A percentile compares a stretch with the other conserved stretches of the same genome.
These are phyloP conservation scores for Indri indri DNA, from an alignment of 2,113 vertebrate species.

Conservation along the genomic window DNA sequence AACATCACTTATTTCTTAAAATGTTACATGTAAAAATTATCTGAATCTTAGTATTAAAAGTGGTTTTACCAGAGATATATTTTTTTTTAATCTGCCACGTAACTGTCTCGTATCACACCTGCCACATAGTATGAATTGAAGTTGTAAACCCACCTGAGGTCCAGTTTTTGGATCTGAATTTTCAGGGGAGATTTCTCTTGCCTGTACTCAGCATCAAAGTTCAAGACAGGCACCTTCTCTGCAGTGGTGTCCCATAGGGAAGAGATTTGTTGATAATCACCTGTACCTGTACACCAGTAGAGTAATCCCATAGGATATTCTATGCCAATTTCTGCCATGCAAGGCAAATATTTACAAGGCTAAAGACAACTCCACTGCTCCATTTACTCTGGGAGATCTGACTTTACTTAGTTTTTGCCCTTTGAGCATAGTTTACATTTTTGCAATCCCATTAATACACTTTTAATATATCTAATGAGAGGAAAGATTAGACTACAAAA, in stretches of 20 bases:
- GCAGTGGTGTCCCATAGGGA: not conserved
- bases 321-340: not conserved
- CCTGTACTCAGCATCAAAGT: not conserved
- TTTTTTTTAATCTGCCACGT: not conserved
- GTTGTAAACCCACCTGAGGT: not conserved
- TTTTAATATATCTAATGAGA: not conserved
- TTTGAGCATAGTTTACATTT: not conserved
- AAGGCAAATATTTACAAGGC: not conserved
- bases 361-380: not conserved
- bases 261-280: not conserved
- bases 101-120: not conserved
- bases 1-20: not conserved
- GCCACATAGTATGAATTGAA: not conserved
- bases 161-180: not conserved
- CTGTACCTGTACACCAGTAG: not conserved
- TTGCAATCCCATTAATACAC: not conserved
- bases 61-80: not conserved
- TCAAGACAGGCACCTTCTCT: not conserved
- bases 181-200: not conserved
- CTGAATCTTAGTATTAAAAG: not conserved
- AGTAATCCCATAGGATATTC: not conserved
- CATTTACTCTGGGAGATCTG: not conserved
- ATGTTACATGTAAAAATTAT: not conserved
- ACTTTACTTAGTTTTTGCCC: not conserved
- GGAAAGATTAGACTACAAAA: not conserved